Conservation (phyloP, 2,113 vertebrate species). For the Sardina pilchardus region DNA sequence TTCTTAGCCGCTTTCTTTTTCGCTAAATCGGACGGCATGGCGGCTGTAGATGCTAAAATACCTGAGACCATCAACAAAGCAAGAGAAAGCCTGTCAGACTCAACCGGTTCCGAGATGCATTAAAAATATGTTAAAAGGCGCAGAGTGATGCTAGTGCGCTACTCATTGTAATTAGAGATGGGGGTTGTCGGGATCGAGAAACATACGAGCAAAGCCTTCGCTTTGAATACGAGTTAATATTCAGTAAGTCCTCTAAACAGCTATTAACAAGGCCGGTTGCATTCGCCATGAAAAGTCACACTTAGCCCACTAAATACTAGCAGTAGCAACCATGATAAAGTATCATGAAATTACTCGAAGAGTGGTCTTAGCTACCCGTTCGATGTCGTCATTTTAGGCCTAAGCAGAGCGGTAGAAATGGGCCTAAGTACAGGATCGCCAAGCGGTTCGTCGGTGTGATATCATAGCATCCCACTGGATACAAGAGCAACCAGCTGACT, state of each 20-base stretch:
- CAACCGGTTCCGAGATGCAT: neutral
- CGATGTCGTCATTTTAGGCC: too few species aligned
- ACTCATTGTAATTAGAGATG: too few species aligned
- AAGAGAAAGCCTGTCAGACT: neutral
- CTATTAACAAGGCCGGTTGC: neutral
- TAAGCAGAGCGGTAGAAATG: too few species aligned
- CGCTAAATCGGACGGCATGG: conserved; percentile 93
- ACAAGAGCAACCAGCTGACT: neutral
- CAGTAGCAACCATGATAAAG: neutral
- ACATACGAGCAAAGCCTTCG: too few species aligned
- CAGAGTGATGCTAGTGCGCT: neutral
- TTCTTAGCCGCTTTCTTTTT: conserved; percentile 98
- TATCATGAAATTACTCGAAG: neutral
- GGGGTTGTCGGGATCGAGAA: too few species aligned
- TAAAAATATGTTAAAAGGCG: neutral
- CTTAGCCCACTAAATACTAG: too few species aligned
- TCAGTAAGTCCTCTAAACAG: too few species aligned
- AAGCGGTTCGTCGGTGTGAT: neutral
- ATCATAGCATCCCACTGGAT: neutral
- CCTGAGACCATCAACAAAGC: neutral
- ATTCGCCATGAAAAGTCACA: too few species aligned
- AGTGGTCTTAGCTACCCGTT: neutral
- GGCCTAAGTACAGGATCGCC: too few species aligned
- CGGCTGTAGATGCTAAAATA: conserved; percentile 27
- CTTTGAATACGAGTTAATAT: too few species aligned